Evolutionary conservation across 2,888 invertebrate species (phyloP).

Genomic region (Lepidocyrtinus sp.): DNA sequence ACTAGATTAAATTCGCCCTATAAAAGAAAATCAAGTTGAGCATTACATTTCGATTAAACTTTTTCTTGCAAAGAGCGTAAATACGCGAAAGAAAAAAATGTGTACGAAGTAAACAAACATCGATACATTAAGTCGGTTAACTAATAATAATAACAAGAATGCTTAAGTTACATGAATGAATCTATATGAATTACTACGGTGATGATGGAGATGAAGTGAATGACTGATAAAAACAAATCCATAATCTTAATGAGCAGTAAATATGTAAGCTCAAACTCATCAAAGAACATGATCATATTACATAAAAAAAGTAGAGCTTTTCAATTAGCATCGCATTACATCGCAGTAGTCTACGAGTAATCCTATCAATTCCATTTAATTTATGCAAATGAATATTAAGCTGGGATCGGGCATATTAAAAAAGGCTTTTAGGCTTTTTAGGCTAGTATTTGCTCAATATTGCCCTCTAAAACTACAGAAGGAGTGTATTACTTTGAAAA

Average conservation of each 20-base stretch:
- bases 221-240: not conserved
- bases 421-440: too few species aligned
- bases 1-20: constrained; percentile 15
- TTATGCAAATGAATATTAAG: constrained; percentile 6
- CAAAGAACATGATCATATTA: not conserved
- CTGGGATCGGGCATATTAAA: too few species aligned
- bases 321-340: not conserved
- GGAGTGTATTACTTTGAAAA: too few species aligned
- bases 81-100: not conserved
- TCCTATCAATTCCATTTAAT: not conserved
- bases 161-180: not conserved
- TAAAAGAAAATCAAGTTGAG: not conserved
- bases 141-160: not conserved
- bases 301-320: not conserved
- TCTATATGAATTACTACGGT: not conserved
- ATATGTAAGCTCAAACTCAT: not conserved
- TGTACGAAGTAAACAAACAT: constrained; percentile 8
- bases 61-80: not conserved
- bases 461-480: too few species aligned
- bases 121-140: not conserved
- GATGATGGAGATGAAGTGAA: constrained; percentile 1
- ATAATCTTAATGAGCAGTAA: not conserved
- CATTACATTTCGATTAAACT: not conserved
- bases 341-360: not conserved
- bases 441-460: too few species aligned